These are phyloP conservation scores for Drosophila nikananu DNA, from an alignment of 1,140 invertebrate genomes.

Conservation along the genomic window DNA sequence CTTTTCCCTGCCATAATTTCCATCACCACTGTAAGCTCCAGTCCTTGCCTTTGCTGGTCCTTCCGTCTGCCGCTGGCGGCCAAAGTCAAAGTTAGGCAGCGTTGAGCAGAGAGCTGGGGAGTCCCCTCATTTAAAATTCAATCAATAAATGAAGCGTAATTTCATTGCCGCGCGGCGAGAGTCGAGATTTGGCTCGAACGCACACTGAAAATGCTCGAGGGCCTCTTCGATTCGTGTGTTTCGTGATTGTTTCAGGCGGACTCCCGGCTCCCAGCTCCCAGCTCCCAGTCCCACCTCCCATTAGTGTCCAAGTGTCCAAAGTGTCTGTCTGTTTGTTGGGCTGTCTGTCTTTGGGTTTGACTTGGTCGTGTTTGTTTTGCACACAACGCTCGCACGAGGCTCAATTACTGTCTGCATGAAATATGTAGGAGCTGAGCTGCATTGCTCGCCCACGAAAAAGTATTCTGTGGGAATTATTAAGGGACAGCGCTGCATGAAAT, in stretches of 20 bases:
- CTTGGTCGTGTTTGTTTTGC: slow-evolving; percentile 22
- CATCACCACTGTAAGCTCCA: not conserved
- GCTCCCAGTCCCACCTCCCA: not conserved
- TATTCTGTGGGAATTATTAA: slow-evolving; percentile 63
- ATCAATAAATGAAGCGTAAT: slow-evolving; percentile 81
- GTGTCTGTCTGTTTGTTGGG: slow-evolving; percentile 37
- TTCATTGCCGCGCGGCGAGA: slow-evolving; percentile 56
- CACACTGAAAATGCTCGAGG: slow-evolving; percentile 50
- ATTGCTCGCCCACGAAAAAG: slow-evolving; percentile 40
- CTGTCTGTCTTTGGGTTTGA: slow-evolving; percentile 31
- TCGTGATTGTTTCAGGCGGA: slow-evolving; percentile 33
- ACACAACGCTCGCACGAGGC: slow-evolving; percentile 33
- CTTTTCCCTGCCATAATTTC: slow-evolving; percentile 1
- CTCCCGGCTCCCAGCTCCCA: too few relatives aligned
- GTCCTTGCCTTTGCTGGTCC: slow-evolving; percentile 7
- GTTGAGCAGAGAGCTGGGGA: slow-evolving; percentile 2
- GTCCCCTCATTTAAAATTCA: slow-evolving; percentile 72
- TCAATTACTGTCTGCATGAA: slow-evolving; percentile 50
- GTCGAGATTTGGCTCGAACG: slow-evolving; percentile 50
- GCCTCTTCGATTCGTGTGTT: slow-evolving; percentile 30
- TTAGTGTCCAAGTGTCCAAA: slow-evolving; percentile 35
- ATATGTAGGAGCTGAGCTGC: slow-evolving; percentile 39
- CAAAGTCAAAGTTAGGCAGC: slow-evolving; percentile 23
- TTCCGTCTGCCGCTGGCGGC: slow-evolving; percentile 14
- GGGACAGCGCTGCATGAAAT: slow-evolving; percentile 34